A percentile compares a stretch with the other conserved stretches of the same genome.
phyloP scores from a whole-genome alignment of 2,797 vertebrate genomes.

The Euthynnus affinis region DNA sequence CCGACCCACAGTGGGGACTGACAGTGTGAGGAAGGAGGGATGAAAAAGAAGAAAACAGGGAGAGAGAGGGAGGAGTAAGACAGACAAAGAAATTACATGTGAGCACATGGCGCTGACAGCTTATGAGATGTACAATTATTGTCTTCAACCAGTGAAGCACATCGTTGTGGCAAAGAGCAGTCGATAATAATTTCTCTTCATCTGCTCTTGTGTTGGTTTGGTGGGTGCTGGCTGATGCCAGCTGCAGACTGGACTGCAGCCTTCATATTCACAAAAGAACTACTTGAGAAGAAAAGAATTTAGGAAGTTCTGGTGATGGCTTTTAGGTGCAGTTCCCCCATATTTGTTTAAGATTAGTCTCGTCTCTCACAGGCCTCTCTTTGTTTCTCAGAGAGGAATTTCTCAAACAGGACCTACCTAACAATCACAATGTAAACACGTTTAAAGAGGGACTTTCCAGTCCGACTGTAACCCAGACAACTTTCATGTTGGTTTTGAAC shows the following conservation, averaged over 20 bases:
- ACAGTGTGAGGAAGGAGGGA: conserved; percentile 47
- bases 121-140: conserved; percentile 74
- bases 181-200: conserved; percentile 54
- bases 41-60: conserved; percentile 27
- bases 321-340: conserved; percentile 28
- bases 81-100: conserved; percentile 71
- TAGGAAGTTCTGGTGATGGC: conserved; percentile 34
- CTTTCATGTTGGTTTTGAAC: background rate
- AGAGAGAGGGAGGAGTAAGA: conserved; percentile 35
- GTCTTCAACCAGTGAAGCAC: conserved; percentile 53
- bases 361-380: conserved; percentile 15
- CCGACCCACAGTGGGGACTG: conserved; percentile 69
- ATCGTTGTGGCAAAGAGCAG: conserved; percentile 45
- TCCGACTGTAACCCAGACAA: background rate
- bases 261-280: background rate
- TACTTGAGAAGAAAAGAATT: conserved; percentile 24
- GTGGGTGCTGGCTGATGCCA: conserved; percentile 10
- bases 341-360: conserved; percentile 54
- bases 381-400: conserved; percentile 41
- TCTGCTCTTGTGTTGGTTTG: conserved; percentile 38
- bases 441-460: conserved; percentile 26
- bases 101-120: conserved; percentile 73
- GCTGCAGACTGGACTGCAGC: conserved; percentile 18
- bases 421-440: conserved; percentile 15
- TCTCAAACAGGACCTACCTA: conserved; percentile 9